Evolutionary conservation across 1,140 invertebrate genomes (phyloP), one percentile per base, ranked within the genome.

Genomic region (Drosophila quadrilineata): DNA sequence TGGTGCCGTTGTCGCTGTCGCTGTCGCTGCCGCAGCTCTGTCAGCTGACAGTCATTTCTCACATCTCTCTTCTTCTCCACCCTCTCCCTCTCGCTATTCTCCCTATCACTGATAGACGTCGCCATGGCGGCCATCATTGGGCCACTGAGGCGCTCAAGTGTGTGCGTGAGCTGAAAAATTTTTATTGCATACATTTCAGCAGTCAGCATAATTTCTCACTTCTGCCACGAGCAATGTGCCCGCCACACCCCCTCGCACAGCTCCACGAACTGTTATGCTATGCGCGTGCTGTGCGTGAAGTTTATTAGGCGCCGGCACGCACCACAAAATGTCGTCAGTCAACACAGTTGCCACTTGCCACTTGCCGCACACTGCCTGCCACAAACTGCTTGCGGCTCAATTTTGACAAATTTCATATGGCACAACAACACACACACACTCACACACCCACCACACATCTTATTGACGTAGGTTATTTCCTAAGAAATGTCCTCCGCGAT

Each of bases 111-210:
- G 70, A 74, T 74, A 70, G 75, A 71, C 68, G 76, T 82, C 72
- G 46, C 43, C 43, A 36, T 56, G 56, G 45, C 36, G 57, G 54
- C 48, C 40, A 60, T 71, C 58, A 71, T 69, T 50, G 26, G 50
- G 45, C 24, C 31, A 28, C 52, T 19, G 36, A 29, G 52, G 52
- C 60, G 21, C 50, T 41, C 50, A 33, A 35, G 43, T 54, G 68
- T 67, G 71, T 72, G 79, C 74, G 77, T 76, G 76, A 82, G 72
- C 70, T 84, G 74, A 85, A 85, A 76, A 87, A 87, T 87, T 80
- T 87, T 87, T 87, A 87, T 87, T 87, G 82, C 82, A 87, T 87
- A 87, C 82, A 76, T 86, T 86, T 68, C 28, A 77, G 66, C 73
- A 82, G 73, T 82, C 75, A 74, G 71, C 80, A 82, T 79, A 77